Percentiles rank a stretch among this genome's conserved stretches.
Evolutionary conservation across 1,140 invertebrate genomes (phyloP).

Genomic region (Hyles euphorbiae): DNA sequence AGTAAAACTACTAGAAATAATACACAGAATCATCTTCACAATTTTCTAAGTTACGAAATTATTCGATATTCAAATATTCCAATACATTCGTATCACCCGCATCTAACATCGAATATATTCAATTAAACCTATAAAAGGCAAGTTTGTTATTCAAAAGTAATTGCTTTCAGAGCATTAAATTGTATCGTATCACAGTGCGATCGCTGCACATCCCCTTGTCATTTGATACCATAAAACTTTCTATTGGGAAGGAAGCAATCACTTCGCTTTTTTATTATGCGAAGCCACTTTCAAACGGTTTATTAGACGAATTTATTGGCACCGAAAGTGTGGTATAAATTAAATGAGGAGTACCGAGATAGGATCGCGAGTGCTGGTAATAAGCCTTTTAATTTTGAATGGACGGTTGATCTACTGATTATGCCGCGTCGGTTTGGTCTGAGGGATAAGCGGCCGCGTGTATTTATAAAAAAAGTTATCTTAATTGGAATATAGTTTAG

Average conservation of each 20-base stretch:
- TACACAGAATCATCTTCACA: no score
- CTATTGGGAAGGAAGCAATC: slow-evolving; percentile 32
- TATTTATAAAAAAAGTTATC: no score
- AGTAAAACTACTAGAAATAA: no score
- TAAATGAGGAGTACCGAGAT: slow-evolving; percentile 11
- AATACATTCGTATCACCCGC: no score
- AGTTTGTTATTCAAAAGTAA: no score
- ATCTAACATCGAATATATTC: no score
- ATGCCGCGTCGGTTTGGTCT: no score
- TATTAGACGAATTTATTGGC: slow-evolving; percentile 6
- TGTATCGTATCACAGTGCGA: neutral
- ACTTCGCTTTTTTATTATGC: slow-evolving; percentile 16
- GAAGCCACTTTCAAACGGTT: slow-evolving; percentile 15
- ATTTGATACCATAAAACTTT: slow-evolving; percentile 19
- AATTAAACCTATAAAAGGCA: no score
- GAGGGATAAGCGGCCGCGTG: no score
- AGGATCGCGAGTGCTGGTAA: slow-evolving; percentile 6
- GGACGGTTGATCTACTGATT: neutral
- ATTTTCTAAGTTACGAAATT: no score
- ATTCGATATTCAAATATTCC: no score
- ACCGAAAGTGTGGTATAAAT: slow-evolving; percentile 10
- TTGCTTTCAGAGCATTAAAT: slow-evolving; percentile 1
- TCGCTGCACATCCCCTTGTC: slow-evolving; percentile 16
- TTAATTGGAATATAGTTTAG: no score
- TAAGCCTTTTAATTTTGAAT: slow-evolving; percentile 6